Conservation (phyloP, 2,888 invertebrate species). For the Polyommatus iphigenia region DNA sequence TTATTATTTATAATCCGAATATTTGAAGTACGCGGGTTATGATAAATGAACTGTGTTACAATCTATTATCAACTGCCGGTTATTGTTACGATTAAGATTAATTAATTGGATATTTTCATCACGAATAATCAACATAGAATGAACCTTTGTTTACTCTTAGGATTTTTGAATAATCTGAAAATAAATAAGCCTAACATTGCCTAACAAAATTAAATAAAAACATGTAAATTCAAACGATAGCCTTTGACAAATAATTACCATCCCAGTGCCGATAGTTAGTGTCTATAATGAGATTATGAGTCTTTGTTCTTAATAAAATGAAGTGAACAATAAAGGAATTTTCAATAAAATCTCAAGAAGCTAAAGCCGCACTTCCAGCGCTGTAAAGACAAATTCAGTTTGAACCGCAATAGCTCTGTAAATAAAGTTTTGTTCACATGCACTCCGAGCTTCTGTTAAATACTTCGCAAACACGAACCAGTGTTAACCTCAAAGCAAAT, state of each 20-base stretch:
- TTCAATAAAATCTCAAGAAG: not conserved
- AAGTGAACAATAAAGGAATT: not conserved
- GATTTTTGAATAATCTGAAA: no score
- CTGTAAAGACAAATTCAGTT: slow-evolving; percentile 30
- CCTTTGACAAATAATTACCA: not conserved
- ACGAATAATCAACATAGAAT: not conserved
- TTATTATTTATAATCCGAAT: slow-evolving; percentile 22
- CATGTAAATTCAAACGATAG: no score
- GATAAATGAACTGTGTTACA: slow-evolving; percentile 7
- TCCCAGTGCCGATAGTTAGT: no score
- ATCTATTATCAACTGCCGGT: not conserved
- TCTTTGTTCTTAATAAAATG: not conserved
- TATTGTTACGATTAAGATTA: not conserved
- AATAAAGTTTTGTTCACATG: slow-evolving; percentile 34
- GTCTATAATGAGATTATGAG: no score
- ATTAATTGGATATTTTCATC: slow-evolving; percentile 21
- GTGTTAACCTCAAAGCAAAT: slow-evolving; percentile 33
- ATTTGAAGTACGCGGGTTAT: slow-evolving; percentile 16
- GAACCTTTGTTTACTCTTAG: not conserved
- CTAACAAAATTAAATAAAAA: no score
- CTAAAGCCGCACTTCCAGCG: not conserved
- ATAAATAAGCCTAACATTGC: no score
- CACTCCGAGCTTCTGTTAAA: slow-evolving; percentile 33
- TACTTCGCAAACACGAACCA: slow-evolving; percentile 33
- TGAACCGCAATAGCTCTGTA: slow-evolving; percentile 28